These are phyloP conservation scores for Crocallis elinguaria DNA, from an alignment of 2,888 invertebrate species.

Conservation along the genomic window DNA sequence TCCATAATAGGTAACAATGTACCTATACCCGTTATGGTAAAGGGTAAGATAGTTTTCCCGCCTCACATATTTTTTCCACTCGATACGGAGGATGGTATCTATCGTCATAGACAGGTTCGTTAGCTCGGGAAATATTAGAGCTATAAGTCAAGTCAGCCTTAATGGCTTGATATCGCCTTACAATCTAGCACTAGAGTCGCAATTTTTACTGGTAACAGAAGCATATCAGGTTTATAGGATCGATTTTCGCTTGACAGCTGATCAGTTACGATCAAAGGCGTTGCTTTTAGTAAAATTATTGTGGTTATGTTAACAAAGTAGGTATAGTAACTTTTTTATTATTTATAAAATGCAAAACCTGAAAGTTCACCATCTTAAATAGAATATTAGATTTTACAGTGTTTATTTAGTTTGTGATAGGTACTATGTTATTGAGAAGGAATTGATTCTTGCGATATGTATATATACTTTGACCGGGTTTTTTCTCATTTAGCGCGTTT, in stretches of 20 bases:
- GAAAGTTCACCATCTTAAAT: too few species aligned
- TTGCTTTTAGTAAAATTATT: constrained; percentile 22
- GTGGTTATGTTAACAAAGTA: too few species aligned
- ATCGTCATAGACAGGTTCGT: constrained; percentile 44
- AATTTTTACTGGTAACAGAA: constrained; percentile 27
- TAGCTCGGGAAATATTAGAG: constrained; percentile 57
- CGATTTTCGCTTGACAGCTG: constrained; percentile 21
- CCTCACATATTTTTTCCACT: not conserved
- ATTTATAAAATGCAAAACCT: too few species aligned
- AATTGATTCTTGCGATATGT: too few species aligned
- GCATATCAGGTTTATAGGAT: constrained; percentile 21
- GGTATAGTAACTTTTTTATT: too few species aligned
- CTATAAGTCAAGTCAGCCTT: constrained; percentile 54
- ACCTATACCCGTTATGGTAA: not conserved
- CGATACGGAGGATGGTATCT: constrained; percentile 15
- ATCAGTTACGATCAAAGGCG: not conserved
- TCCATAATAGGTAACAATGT: too few species aligned
- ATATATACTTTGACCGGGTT: too few species aligned
- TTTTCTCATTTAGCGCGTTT: too few species aligned
- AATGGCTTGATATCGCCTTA: constrained; percentile 57
- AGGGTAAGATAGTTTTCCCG: not conserved
- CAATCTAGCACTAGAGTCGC: constrained; percentile 38
- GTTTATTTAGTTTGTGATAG: too few species aligned
- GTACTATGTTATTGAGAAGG: too few species aligned
- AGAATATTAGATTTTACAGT: too few species aligned